These are phyloP conservation scores for Notechis scutatus DNA, from an alignment of 2,113 vertebrate species.

Conservation along the genomic window DNA sequence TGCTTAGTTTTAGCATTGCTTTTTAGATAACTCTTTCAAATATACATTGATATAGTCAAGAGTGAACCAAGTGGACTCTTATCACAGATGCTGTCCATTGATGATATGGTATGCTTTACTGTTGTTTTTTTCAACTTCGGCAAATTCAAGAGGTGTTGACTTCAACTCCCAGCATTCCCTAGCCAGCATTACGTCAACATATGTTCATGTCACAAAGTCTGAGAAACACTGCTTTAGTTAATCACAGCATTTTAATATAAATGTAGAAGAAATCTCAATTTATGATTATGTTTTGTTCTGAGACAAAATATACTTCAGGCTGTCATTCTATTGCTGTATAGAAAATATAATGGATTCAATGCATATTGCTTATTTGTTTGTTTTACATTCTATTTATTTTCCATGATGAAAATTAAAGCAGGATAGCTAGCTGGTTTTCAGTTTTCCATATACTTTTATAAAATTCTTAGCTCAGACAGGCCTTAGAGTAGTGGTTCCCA, in stretches of 20 bases:
- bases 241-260: background rate
- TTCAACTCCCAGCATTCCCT: background rate
- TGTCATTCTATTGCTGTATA: background rate
- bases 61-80: background rate
- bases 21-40: background rate
- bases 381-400: background rate
- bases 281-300: background rate
- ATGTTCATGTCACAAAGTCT: background rate
- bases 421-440: background rate
- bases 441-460: background rate
- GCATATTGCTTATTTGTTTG: background rate
- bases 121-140: background rate
- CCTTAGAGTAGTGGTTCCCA: background rate
- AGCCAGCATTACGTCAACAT: background rate
- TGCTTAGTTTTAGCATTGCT: background rate
- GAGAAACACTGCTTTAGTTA: background rate
- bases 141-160: background rate
- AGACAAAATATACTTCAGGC: background rate
- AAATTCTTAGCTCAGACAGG: no score
- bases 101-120: background rate
- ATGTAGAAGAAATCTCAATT: background rate
- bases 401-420: background rate
- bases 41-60: background rate
- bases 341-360: background rate
- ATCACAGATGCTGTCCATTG: background rate